Percentiles rank a stretch among this genome's conserved stretches.
Evolutionary conservation across 2,888 invertebrate genomes (phyloP).

Genomic region (Drosophila affinis): DNA sequence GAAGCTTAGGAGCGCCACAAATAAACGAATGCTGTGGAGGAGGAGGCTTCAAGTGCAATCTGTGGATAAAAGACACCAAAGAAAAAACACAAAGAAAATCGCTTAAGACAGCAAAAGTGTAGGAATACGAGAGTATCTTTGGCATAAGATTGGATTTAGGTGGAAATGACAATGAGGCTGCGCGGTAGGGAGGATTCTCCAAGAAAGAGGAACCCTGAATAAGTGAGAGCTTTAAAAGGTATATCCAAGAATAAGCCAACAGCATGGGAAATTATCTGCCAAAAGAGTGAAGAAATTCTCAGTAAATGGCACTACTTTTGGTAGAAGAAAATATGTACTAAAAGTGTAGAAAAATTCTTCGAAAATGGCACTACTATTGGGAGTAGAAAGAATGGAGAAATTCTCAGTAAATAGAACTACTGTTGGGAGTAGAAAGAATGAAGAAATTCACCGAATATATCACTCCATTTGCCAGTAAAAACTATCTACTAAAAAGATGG

Average conservation of each 20-base stretch:
- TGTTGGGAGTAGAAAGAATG: too few species aligned
- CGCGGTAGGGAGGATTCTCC: neutral
- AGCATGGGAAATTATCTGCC: neutral
- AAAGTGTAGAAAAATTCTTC: too few species aligned
- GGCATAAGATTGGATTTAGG: neutral
- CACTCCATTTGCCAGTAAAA: too few species aligned
- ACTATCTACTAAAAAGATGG: too few species aligned
- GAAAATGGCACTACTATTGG: too few species aligned
- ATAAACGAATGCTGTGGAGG: slow-evolving; percentile 33
- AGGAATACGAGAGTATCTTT: neutral
- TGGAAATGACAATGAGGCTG: neutral
- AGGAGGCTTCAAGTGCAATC: slow-evolving; percentile 43
- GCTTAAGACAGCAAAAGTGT: slow-evolving; percentile 60
- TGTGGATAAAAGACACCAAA: slow-evolving; percentile 7
- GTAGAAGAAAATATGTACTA: too few species aligned
- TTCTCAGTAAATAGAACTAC: too few species aligned
- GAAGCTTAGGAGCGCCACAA: slow-evolving; percentile 12
- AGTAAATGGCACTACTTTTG: too few species aligned
- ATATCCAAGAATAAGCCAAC: neutral
- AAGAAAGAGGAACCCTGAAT: neutral
- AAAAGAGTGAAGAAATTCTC: neutral
- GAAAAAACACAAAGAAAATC: slow-evolving; percentile 37
- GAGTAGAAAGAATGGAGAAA: too few species aligned
- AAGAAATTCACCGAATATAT: neutral
- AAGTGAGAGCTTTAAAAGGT: neutral